phyloP scores from a whole-genome alignment of 2,888 invertebrate species.

The Arrhopalites spinosus region DNA sequence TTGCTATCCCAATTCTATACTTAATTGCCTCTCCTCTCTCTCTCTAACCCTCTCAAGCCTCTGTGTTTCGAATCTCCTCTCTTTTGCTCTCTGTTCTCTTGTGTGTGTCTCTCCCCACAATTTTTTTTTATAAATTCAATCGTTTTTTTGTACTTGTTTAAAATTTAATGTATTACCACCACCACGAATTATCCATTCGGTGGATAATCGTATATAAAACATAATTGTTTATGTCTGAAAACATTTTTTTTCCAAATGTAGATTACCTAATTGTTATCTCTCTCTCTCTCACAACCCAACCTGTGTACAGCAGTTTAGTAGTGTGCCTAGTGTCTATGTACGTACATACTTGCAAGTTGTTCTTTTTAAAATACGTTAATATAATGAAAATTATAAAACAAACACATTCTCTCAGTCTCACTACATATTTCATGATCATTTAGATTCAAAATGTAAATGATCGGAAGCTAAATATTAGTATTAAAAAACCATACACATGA shows the following conservation, averaged over 20 bases:
- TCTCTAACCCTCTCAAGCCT: neutral
- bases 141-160: conserved; percentile 26
- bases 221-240: conserved; percentile 30
- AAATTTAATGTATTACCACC: conserved; percentile 18
- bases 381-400: too few species aligned
- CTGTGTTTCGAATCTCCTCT: neutral
- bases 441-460: too few species aligned
- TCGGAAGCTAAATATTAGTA: too few species aligned
- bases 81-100: neutral
- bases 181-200: conserved; percentile 35
- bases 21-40: conserved; percentile 53
- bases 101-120: conserved; percentile 20
- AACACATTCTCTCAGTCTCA: too few species aligned
- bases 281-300: neutral
- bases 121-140: conserved; percentile 21
- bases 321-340: too few species aligned
- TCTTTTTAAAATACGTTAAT: too few species aligned
- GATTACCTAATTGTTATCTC: conserved; percentile 25
- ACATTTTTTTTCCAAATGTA: too few species aligned
- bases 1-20: conserved; percentile 56
- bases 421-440: too few species aligned
- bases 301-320: too few species aligned
- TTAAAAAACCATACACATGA: too few species aligned
- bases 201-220: too few species aligned
- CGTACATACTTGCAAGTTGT: too few species aligned